Evolutionary conservation across 2,797 vertebrate genomes (phyloP).

Genomic region (Sebastes matsubarae): DNA sequence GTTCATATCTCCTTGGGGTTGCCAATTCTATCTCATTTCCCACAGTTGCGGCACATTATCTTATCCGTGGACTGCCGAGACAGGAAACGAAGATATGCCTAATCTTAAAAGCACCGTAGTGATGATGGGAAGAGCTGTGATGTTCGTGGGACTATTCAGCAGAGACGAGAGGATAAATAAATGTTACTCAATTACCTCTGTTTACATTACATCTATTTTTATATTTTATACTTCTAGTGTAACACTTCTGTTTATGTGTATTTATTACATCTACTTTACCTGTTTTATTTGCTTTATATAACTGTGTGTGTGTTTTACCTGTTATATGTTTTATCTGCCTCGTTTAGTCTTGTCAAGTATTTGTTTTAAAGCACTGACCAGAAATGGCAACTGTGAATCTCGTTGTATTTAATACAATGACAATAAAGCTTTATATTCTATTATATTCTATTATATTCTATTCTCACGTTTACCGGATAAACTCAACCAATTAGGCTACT

Average conservation of each 20-base stretch:
- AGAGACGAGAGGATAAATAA: neutral
- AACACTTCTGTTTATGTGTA: too few species aligned
- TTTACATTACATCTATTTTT: too few species aligned
- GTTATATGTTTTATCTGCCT: too few species aligned
- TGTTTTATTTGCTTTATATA: too few species aligned
- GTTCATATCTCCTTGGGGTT: neutral
- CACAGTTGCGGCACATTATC: slow-evolving; percentile 51
- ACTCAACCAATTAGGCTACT: neutral
- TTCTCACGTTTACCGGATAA: neutral
- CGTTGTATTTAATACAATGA: too few species aligned
- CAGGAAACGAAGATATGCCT: slow-evolving; percentile 70
- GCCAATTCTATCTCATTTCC: slow-evolving; percentile 47
- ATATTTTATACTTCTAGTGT: too few species aligned
- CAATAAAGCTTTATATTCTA: too few species aligned
- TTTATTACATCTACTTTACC: too few species aligned
- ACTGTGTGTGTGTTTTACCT: too few species aligned
- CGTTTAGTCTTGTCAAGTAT: too few species aligned
- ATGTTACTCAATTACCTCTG: neutral
- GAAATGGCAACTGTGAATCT: too few species aligned
- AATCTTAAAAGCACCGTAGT: slow-evolving; percentile 56
- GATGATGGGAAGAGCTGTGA: slow-evolving; percentile 53
- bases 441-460: fast-evolving
- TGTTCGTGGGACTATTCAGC: neutral
- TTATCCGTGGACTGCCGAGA: slow-evolving; percentile 56
- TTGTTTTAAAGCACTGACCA: too few species aligned